Conservation (phyloP, 2,797 vertebrate genomes). For the Chelmon rostratus region DNA sequence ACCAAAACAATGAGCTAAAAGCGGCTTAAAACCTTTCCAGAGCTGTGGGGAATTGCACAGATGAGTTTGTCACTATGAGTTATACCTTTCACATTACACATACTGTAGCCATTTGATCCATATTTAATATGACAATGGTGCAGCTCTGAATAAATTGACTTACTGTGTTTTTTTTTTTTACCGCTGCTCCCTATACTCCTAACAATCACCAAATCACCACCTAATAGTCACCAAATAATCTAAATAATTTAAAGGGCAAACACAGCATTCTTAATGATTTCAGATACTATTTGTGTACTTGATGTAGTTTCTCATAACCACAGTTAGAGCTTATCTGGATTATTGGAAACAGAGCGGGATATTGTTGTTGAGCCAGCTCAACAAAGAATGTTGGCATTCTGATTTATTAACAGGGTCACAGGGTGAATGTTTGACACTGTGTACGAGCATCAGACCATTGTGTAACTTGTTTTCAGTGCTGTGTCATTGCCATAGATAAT, state of each 20-base stretch:
- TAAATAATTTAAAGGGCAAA: not conserved
- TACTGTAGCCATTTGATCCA: not conserved
- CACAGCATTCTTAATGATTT: not conserved
- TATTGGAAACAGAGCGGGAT: not conserved
- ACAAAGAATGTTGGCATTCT: not conserved
- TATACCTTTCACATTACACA: not conserved
- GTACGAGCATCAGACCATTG: not conserved
- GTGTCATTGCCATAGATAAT: not conserved
- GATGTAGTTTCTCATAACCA: not conserved
- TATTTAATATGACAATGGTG: not conserved
- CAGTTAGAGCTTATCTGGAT: conserved; percentile 11
- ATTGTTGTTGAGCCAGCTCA: not conserved
- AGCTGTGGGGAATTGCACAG: not conserved
- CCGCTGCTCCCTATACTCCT: not conserved
- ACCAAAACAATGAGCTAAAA: not conserved
- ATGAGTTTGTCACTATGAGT: not conserved
- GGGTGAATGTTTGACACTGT: not conserved
- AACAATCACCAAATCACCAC: too few species aligned
- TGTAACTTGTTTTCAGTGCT: not conserved
- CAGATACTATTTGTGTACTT: conserved; percentile 12
- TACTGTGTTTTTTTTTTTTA: not conserved
- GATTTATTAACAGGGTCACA: not conserved
- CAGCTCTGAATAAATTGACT: not conserved
- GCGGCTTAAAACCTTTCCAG: not conserved
- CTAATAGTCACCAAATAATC: not conserved